A percentile compares a stretch with the other conserved stretches of the same genome.
These are phyloP conservation scores for Nemotelus pantherinus DNA, from an alignment of 2,888 invertebrate species.

Conservation along the genomic window DNA sequence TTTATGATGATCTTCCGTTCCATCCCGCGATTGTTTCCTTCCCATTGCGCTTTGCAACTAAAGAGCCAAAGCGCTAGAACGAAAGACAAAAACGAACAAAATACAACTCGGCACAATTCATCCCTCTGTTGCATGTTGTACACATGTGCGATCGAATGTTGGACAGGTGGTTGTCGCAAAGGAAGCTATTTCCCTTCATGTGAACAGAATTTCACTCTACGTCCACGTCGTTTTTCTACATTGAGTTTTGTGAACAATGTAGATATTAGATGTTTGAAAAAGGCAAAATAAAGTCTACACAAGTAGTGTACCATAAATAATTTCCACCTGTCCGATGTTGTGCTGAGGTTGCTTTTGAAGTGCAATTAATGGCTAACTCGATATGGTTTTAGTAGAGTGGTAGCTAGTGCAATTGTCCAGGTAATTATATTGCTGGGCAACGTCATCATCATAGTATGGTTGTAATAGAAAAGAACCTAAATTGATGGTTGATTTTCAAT, in stretches of 20 bases:
- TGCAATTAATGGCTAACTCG: background rate
- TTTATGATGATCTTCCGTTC: background rate
- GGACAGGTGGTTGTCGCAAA: conserved; percentile 46
- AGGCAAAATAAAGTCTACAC: conserved; percentile 4
- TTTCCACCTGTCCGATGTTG: conserved; percentile 6
- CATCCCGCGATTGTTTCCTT: background rate
- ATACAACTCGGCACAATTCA: background rate
- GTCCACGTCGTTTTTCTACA: conserved; percentile 1
- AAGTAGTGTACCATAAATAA: background rate
- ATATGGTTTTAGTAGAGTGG: too few relatives aligned
- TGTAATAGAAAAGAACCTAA: too few relatives aligned
- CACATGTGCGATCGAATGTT: conserved; percentile 44
- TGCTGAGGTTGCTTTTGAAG: background rate
- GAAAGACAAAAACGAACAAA: background rate
- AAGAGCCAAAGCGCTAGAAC: background rate
- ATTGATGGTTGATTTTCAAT: too few relatives aligned
- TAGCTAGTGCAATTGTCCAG: too few relatives aligned
- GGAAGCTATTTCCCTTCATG: conserved; percentile 34
- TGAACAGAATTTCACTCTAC: background rate
- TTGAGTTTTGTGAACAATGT: background rate
- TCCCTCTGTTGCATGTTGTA: conserved; percentile 15
- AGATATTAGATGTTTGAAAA: background rate
- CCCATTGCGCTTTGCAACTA: background rate
- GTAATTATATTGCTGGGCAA: too few relatives aligned
- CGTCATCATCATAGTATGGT: too few relatives aligned